Evolutionary conservation across 92 coral and sea anemone species (phyloP).

Genomic region (Scolanthus callimorphus): DNA sequence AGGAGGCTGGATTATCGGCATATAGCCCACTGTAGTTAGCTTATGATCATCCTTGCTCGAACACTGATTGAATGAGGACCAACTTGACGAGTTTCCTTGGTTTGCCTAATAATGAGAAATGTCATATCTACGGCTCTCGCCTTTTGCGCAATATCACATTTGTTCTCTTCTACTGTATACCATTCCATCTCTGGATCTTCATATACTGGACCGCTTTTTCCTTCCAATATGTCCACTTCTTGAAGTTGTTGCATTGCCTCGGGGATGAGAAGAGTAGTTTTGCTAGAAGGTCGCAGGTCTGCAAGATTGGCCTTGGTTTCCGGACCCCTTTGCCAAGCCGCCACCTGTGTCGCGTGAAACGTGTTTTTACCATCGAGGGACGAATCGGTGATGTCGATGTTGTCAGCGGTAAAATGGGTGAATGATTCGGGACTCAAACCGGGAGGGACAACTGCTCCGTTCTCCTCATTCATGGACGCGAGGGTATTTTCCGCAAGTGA

Average conservation of each 20-base stretch:
- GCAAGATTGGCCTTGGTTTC: constrained; percentile 13
- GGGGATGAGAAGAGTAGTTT: not conserved
- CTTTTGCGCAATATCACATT: not conserved
- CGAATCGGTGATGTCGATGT: constrained; percentile 31
- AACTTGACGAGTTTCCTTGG: not conserved
- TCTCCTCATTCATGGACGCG: constrained; percentile 25
- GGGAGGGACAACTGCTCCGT: constrained; percentile 31
- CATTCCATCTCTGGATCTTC: not conserved
- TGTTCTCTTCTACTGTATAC: not conserved
- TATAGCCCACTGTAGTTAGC: not conserved
- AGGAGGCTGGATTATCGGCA: not conserved
- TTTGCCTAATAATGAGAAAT: not conserved
- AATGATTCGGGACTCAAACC: constrained; percentile 31
- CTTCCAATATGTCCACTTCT: not conserved
- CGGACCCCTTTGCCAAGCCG: too few species aligned
- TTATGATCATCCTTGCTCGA: not conserved
- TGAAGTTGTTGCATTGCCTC: too few species aligned
- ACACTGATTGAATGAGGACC: not conserved
- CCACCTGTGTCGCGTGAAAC: constrained; percentile 46
- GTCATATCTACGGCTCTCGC: not conserved
- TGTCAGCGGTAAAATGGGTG: constrained; percentile 10
- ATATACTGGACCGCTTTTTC: not conserved
- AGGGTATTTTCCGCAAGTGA: constrained; percentile 30
- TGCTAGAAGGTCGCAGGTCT: not conserved
- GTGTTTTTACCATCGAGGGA: constrained; percentile 11